Evolutionary conservation across 2,888 invertebrate species (phyloP).

Genomic region (Drepanosiphum platanoidis): DNA sequence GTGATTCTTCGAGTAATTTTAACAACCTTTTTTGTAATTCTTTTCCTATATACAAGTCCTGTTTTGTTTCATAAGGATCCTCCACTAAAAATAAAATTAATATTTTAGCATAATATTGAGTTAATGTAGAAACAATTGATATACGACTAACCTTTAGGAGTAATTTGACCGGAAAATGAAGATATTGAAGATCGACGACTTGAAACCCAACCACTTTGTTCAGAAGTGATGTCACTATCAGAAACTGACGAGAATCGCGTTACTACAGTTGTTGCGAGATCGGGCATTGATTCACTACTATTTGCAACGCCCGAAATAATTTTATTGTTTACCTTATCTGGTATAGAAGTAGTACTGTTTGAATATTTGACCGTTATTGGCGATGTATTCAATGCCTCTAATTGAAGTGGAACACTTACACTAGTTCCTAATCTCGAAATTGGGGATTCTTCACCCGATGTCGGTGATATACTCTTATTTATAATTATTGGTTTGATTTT

Average conservation of each 20-base stretch:
- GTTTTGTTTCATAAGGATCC: constrained; percentile 36
- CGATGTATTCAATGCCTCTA: constrained; percentile 66
- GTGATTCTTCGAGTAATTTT: constrained; percentile 54
- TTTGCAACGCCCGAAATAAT: constrained; percentile 67
- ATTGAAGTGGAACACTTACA: constrained; percentile 75
- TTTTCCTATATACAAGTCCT: constrained; percentile 40
- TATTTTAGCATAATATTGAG: not conserved
- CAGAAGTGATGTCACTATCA: constrained; percentile 72
- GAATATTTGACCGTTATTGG: constrained; percentile 65
- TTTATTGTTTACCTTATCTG: constrained; percentile 64
- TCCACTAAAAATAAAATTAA: constrained; percentile 42
- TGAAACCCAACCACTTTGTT: constrained; percentile 89
- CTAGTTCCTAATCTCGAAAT: constrained; percentile 69
- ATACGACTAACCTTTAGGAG: constrained; percentile 61
- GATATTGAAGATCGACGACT: constrained; percentile 73
- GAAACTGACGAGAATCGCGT: constrained; percentile 66
- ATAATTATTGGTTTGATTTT: constrained; percentile 13
- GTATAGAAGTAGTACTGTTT: constrained; percentile 67
- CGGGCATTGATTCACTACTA: constrained; percentile 79
- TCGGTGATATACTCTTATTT: constrained; percentile 24
- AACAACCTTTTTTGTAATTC: constrained; percentile 49
- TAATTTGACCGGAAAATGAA: constrained; percentile 64
- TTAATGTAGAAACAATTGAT: not conserved
- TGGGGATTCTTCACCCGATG: constrained; percentile 32
- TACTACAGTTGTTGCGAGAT: constrained; percentile 68